Conservation (phyloP, 2,888 invertebrate genomes). For the Strigamia crassipes region DNA sequence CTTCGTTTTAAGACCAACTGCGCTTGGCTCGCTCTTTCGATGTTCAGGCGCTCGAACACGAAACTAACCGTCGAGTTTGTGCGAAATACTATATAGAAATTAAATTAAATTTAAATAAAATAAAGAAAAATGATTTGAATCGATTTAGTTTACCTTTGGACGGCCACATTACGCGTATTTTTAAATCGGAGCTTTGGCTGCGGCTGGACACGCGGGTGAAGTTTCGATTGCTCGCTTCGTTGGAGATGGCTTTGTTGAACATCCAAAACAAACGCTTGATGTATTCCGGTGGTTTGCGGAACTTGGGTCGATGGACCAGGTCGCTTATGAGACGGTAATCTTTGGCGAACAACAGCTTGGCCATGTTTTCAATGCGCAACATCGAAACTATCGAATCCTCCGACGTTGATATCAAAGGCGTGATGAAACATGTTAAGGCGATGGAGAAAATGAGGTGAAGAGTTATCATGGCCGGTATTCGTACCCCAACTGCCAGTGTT, state of each 20-base stretch:
- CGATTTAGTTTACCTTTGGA: neutral
- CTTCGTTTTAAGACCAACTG: neutral
- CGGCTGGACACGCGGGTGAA: neutral
- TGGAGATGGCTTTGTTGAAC: neutral
- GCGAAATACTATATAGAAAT: neutral
- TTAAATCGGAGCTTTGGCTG: neutral
- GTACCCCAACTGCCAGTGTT: neutral
- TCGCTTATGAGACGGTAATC: neutral
- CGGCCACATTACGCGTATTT: neutral
- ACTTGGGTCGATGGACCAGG: neutral
- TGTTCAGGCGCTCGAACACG: neutral
- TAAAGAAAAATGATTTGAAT: neutral
- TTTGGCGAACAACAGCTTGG: neutral
- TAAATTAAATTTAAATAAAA: neutral
- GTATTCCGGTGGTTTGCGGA: slow-evolving; percentile 6
- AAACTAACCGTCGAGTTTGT: neutral
- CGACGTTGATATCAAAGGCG: neutral
- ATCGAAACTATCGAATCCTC: neutral
- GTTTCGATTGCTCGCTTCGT: neutral
- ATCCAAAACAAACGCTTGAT: neutral
- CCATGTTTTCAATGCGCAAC: neutral
- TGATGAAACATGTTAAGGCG: neutral
- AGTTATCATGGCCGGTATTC: neutral
- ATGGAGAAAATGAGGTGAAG: neutral
- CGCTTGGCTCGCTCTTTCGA: neutral